These are phyloP conservation scores for Ormia ochracea DNA, from an alignment of 2,888 invertebrate genomes.

Conservation along the genomic window DNA sequence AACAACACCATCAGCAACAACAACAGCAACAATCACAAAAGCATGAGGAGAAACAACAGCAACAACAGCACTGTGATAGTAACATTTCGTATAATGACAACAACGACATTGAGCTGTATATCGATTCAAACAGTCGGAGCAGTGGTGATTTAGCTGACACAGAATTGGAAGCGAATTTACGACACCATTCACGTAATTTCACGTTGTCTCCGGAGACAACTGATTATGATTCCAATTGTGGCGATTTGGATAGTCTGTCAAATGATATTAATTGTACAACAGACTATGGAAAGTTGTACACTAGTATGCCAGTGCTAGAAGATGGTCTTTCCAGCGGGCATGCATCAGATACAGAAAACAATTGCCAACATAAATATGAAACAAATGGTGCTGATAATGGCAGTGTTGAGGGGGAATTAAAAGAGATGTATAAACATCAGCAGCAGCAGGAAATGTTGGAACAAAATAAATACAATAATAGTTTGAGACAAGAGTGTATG, in stretches of 20 bases:
- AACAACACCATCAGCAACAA: constrained; percentile 30
- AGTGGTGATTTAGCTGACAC: constrained; percentile 75
- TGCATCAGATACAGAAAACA: constrained; percentile 93
- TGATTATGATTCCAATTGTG: constrained; percentile 92
- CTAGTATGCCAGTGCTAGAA: constrained; percentile 93
- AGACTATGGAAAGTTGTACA: constrained; percentile 82
- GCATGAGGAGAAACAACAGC: not conserved
- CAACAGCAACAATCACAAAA: constrained; percentile 30
- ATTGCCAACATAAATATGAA: constrained; percentile 72
- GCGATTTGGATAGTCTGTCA: constrained; percentile 86
- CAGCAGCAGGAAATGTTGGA: constrained; percentile 61
- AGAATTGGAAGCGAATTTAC: constrained; percentile 73
- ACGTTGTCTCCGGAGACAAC: constrained; percentile 95
- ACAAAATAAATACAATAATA: constrained; percentile 66
- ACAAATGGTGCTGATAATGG: constrained; percentile 57
- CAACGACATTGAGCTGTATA: constrained; percentile 76
- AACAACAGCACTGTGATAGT: constrained; percentile 65
- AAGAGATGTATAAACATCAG: constrained; percentile 57
- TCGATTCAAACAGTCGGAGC: constrained; percentile 76
- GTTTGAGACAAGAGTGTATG: constrained; percentile 60
- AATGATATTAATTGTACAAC: constrained; percentile 77
- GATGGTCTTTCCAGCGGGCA: constrained; percentile 96
- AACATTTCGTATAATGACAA: constrained; percentile 71
- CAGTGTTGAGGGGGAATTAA: constrained; percentile 50
- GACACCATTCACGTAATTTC: constrained; percentile 86